phyloP scores from a whole-genome alignment of 2,113 vertebrate genomes.

The Porphyrio hochstetteri region DNA sequence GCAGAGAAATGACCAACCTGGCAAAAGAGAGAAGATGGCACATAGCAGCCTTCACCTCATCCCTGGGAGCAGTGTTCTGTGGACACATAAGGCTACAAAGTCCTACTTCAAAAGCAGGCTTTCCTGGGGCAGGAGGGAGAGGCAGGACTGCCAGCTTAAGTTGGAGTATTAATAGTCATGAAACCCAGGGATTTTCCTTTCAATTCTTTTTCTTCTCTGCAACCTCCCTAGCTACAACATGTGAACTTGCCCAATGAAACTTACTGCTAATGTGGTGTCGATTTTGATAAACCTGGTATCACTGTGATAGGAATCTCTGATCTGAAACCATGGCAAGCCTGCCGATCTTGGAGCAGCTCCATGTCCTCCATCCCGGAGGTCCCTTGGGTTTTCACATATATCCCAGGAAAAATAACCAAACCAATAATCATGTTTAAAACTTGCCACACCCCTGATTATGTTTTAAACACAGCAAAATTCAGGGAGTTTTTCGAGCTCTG shows the following conservation, averaged over 20 bases:
- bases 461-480: not conserved
- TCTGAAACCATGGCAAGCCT: not conserved
- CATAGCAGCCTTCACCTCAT: not conserved
- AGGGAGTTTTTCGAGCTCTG: not conserved
- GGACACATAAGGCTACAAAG: not conserved
- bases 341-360: not conserved
- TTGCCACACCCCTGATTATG: not conserved
- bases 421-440: not conserved
- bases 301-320: not conserved
- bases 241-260: not conserved
- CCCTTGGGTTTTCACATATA: not conserved
- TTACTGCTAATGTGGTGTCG: not conserved
- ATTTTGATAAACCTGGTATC: not conserved
- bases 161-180: not conserved
- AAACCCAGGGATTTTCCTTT: not conserved
- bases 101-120: not conserved
- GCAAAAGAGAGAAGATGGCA: not conserved
- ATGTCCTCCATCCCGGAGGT: not conserved
- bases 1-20: not conserved
- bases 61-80: not conserved
- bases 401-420: not conserved
- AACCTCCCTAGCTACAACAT: not conserved
- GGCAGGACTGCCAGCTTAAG: not conserved
- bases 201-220: not conserved
- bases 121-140: not conserved